Conservation (phyloP, 2,113 vertebrate genomes). For the Cyrtonyx montezumae region DNA sequence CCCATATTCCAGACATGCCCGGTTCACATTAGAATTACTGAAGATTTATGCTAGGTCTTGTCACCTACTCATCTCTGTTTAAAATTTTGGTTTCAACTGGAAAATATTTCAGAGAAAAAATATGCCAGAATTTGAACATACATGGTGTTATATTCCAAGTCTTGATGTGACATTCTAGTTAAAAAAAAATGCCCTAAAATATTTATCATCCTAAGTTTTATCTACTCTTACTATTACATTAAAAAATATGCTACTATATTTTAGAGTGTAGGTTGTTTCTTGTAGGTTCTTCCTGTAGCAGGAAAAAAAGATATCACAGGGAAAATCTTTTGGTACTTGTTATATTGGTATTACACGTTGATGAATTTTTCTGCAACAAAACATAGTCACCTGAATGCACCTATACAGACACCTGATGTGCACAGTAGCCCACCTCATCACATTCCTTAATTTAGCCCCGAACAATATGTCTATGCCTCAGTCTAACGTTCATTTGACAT, state of each 20-base stretch:
- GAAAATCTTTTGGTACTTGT: neutral
- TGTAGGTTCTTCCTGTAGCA: neutral
- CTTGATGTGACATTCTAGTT: neutral
- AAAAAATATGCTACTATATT: fast-evolving
- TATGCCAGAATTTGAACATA: neutral
- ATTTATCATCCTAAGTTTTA: neutral
- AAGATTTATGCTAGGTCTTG: neutral
- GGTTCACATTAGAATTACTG: neutral
- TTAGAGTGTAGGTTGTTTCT: neutral
- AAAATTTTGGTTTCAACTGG: neutral
- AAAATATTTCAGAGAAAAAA: neutral
- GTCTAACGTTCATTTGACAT: neutral
- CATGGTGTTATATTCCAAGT: neutral
- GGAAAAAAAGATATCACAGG: neutral
- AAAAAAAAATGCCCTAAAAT: neutral
- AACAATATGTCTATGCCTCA: neutral
- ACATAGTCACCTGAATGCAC: neutral
- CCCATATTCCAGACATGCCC: neutral
- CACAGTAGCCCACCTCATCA: neutral
- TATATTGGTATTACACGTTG: neutral
- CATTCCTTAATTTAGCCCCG: neutral
- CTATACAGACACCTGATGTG: neutral
- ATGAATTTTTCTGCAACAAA: neutral
- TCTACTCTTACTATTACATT: neutral
- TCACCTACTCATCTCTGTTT: neutral